Evolutionary conservation across 2,113 vertebrate species (phyloP).

Genomic region (Barbus barbus): DNA sequence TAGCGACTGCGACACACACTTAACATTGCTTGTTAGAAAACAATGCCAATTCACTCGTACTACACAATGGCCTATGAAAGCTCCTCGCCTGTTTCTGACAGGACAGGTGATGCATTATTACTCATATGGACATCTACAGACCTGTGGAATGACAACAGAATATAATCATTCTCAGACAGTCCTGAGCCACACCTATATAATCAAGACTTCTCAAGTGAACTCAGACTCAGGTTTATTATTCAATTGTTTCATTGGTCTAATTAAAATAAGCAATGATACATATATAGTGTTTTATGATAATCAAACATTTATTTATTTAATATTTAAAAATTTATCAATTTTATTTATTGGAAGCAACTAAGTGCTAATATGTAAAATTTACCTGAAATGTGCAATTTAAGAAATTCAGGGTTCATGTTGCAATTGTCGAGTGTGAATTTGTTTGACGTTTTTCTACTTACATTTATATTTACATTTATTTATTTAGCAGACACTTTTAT

Average conservation of each 20-base stretch:
- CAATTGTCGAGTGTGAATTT: too few relatives aligned
- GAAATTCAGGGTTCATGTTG: too few relatives aligned
- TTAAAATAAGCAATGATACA: background rate
- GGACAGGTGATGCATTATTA: background rate
- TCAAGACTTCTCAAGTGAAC: background rate
- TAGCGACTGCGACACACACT: background rate
- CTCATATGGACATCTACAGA: background rate
- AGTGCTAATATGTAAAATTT: background rate
- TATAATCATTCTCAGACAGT: background rate
- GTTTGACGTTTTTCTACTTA: too few relatives aligned
- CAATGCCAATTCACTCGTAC: background rate
- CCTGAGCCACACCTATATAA: background rate
- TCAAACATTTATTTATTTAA: background rate
- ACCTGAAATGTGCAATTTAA: background rate
- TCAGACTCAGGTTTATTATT: background rate
- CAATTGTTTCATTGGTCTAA: background rate
- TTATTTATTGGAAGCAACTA: background rate
- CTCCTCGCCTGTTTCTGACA: conserved; percentile 19
- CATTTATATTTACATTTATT: too few relatives aligned
- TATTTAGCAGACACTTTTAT: too few relatives aligned
- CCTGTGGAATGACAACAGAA: background rate
- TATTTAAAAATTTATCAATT: background rate
- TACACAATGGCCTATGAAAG: background rate
- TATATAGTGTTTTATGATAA: background rate
- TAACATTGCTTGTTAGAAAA: background rate